Conservation (phyloP, 2,888 invertebrate species). For the Drosophila picticornis region DNA sequence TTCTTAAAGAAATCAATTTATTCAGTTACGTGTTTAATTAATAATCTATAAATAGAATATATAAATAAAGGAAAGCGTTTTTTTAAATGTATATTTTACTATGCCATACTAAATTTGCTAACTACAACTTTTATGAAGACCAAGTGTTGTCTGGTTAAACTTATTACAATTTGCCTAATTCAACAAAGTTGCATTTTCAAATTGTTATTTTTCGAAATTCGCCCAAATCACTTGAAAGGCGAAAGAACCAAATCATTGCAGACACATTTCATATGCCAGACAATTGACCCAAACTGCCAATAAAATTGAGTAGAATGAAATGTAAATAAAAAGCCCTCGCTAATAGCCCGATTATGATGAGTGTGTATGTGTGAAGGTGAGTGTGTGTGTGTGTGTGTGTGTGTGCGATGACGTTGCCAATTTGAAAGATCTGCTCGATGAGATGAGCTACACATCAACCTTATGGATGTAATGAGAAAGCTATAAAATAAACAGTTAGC, state of each 20-base stretch:
- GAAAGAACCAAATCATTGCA: constrained; percentile 37
- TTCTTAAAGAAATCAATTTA: background rate
- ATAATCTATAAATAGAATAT: background rate
- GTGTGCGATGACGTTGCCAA: constrained; percentile 70
- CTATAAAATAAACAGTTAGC: constrained; percentile 80
- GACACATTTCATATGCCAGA: constrained; percentile 63
- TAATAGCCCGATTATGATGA: constrained; percentile 77
- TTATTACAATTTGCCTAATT: constrained; percentile 5
- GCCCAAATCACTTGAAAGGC: constrained; percentile 10
- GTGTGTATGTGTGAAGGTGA: constrained; percentile 15
- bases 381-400: constrained; percentile 6
- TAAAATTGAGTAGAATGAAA: constrained; percentile 74
- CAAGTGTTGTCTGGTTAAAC: background rate
- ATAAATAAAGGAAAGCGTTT: background rate
- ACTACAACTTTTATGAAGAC: background rate
- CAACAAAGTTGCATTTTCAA: constrained; percentile 16
- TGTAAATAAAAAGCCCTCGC: constrained; percentile 73
- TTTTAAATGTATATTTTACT: background rate
- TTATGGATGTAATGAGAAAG: constrained; percentile 73
- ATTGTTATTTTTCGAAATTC: constrained; percentile 14
- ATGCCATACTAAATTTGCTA: accelerated
- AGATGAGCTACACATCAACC: constrained; percentile 38
- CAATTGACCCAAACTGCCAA: constrained; percentile 80
- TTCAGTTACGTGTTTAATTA: background rate
- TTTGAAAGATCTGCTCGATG: constrained; percentile 39